Evolutionary conservation across 2,888 invertebrate species (phyloP).

Genomic region (Mythimna vitellina): DNA sequence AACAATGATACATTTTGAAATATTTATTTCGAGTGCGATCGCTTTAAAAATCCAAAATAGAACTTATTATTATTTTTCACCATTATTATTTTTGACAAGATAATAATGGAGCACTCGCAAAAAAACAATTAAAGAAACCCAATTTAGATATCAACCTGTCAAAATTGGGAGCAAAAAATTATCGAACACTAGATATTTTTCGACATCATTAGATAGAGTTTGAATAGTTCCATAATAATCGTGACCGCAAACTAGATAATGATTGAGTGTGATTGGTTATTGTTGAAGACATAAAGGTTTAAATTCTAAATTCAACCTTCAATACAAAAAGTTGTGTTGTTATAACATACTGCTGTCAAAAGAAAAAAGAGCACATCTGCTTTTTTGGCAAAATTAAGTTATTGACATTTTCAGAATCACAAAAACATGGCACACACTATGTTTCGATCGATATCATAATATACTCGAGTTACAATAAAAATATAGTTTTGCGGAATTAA

Average conservation of each 20-base stretch:
- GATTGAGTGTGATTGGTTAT: constrained; percentile 41
- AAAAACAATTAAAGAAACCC: constrained; percentile 13
- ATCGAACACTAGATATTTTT: constrained; percentile 20
- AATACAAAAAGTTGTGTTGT: constrained; percentile 14
- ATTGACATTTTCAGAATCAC: too few relatives aligned
- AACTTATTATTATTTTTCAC: background rate
- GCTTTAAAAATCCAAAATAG: background rate
- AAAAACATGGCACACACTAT: too few relatives aligned
- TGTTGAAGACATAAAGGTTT: constrained; percentile 39
- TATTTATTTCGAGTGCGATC: background rate
- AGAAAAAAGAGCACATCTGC: too few relatives aligned
- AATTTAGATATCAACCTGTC: background rate
- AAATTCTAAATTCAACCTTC: constrained; percentile 14
- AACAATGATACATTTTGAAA: background rate
- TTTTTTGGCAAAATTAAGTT: too few relatives aligned
- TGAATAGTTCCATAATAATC: constrained; percentile 32
- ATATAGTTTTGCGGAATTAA: too few relatives aligned
- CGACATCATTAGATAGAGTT: constrained; percentile 36
- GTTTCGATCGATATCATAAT: too few relatives aligned
- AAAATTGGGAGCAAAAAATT: constrained; percentile 29
- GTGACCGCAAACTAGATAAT: constrained; percentile 45
- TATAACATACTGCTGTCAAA: too few relatives aligned
- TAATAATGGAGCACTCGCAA: constrained; percentile 7
- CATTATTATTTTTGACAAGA: background rate
- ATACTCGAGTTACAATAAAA: too few relatives aligned